phyloP scores from a whole-genome alignment of 2,797 vertebrate species.

The Darevskia mixta region DNA sequence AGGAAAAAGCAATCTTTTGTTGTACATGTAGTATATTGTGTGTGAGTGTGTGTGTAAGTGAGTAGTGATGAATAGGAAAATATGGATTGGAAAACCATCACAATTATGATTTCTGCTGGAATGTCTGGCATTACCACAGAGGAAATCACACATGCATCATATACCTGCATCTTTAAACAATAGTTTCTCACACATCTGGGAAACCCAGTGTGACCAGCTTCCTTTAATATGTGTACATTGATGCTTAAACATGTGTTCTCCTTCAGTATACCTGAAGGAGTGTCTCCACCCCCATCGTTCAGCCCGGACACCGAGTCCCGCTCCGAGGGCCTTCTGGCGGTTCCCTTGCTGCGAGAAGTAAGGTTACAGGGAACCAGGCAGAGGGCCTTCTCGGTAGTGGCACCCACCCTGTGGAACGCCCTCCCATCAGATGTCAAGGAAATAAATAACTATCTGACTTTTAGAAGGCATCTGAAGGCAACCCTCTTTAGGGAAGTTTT shows the following conservation, averaged over 20 bases:
- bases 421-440: too few relatives aligned
- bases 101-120: neutral
- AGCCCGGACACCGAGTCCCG: too few relatives aligned
- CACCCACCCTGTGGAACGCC: too few relatives aligned
- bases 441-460: too few relatives aligned
- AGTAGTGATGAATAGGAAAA: neutral
- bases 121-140: neutral
- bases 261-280: too few relatives aligned
- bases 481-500: too few relatives aligned
- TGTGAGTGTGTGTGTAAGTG: neutral
- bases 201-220: neutral
- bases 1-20: neutral
- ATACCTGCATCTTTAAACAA: neutral
- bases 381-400: too few relatives aligned
- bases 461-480: too few relatives aligned
- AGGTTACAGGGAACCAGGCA: too few relatives aligned
- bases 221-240: neutral
- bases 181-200: neutral
- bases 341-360: too few relatives aligned
- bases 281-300: too few relatives aligned
- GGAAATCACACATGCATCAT: neutral
- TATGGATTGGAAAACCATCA: neutral
- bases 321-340: too few relatives aligned
- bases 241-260: neutral
- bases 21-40: slow-evolving; percentile 31